Conservation (phyloP, 2,797 vertebrate species). For the Holocentrus rufus region DNA sequence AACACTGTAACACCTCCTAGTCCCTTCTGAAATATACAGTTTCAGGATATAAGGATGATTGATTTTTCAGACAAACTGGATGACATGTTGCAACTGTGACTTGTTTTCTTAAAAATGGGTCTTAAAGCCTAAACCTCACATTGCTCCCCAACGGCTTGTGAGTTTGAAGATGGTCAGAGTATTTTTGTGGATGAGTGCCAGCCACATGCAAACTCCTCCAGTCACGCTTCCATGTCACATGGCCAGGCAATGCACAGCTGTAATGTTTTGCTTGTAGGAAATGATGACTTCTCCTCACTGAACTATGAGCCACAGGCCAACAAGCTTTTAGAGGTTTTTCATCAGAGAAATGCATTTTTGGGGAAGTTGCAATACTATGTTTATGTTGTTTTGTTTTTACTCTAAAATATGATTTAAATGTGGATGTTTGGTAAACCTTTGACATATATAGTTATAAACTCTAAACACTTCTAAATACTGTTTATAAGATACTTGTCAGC, state of each 20-base stretch:
- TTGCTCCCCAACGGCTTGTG: not conserved
- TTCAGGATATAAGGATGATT: too few relatives aligned
- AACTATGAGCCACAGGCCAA: not conserved
- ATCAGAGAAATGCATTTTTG: not conserved
- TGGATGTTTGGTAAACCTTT: not conserved
- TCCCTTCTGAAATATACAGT: too few relatives aligned
- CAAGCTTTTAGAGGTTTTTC: not conserved
- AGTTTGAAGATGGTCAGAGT: conserved; percentile 4
- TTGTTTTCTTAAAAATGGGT: too few relatives aligned
- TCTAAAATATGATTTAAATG: not conserved
- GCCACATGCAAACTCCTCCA: not conserved
- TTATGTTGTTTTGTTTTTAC: not conserved
- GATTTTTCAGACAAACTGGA: too few relatives aligned
- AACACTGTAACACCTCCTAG: not conserved
- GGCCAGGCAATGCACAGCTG: conserved; percentile 48
- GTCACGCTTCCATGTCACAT: conserved; percentile 32
- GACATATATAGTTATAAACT: not conserved
- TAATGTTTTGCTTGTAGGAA: conserved; percentile 19
- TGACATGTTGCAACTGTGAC: too few relatives aligned
- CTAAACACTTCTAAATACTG: too few relatives aligned
- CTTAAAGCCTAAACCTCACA: not conserved
- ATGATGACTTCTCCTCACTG: conserved; percentile 17
- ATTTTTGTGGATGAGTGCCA: not conserved
- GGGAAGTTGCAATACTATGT: not conserved
- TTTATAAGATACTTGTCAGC: too few relatives aligned